Percentiles rank a stretch among this genome's conserved stretches.
Evolutionary conservation across 2,888 invertebrate species (phyloP).

Genomic region (Microchrysa polita): DNA sequence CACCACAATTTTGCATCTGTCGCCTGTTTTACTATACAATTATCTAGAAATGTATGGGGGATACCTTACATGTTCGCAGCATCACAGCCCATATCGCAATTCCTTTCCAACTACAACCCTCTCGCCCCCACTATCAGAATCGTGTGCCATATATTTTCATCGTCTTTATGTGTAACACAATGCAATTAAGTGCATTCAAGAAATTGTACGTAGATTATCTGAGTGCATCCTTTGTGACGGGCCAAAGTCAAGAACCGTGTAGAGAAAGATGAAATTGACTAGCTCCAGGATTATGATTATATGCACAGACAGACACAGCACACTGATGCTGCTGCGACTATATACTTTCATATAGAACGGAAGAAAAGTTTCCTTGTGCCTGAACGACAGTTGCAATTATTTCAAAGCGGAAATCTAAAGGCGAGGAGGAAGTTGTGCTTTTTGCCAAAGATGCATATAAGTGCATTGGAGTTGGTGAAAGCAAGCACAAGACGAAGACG

Average conservation of each 20-base stretch:
- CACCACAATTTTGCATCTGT: conserved; percentile 37
- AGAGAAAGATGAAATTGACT: conserved; percentile 38
- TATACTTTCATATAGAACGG: too few species aligned
- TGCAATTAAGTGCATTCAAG: conserved; percentile 41
- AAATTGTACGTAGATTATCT: conserved; percentile 32
- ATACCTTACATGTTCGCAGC: neutral
- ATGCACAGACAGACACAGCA: too few species aligned
- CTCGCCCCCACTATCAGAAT: neutral
- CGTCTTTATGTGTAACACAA: conserved; percentile 30
- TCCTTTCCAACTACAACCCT: neutral
- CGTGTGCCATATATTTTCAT: neutral
- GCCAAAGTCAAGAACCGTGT: conserved; percentile 27
- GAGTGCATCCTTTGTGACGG: conserved; percentile 38
- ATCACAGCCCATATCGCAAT: too few species aligned
- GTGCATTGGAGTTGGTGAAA: too few species aligned
- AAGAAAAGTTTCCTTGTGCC: conserved; percentile 7
- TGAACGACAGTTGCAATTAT: conserved; percentile 32
- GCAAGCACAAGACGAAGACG: too few species aligned
- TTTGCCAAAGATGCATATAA: too few species aligned
- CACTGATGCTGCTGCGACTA: too few species aligned
- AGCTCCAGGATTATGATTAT: conserved; percentile 17
- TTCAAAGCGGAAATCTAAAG: conserved; percentile 30
- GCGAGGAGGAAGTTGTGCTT: too few species aligned
- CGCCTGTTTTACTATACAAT: conserved; percentile 12
- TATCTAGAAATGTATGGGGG: neutral